Evolutionary conservation across 2,888 invertebrate genomes (phyloP).

Genomic region (Apamea epomidion): DNA sequence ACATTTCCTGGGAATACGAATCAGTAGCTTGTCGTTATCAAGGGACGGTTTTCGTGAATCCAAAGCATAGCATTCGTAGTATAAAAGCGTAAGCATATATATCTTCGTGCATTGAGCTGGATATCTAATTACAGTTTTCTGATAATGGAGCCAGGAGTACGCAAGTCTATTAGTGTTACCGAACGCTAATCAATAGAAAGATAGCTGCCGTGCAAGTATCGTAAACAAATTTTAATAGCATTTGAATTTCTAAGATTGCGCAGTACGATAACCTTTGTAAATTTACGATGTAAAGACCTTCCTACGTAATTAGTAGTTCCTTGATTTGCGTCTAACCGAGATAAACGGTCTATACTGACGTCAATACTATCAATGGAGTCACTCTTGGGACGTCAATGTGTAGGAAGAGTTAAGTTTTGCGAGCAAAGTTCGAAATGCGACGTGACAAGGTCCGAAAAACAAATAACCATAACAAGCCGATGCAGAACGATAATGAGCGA

Average conservation of each 20-base stretch:
- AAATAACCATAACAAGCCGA: slow-evolving; percentile 35
- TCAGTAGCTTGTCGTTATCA: slow-evolving; percentile 22
- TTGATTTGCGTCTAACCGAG: slow-evolving; percentile 68
- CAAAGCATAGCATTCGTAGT: slow-evolving; percentile 7
- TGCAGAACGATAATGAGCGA: slow-evolving; percentile 16
- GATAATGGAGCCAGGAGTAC: slow-evolving; percentile 1
- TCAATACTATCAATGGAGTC: slow-evolving; percentile 72
- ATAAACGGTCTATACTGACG: slow-evolving; percentile 73
- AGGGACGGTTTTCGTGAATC: slow-evolving; percentile 33
- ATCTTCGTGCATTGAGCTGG: slow-evolving; percentile 11
- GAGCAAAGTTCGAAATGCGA: slow-evolving; percentile 36
- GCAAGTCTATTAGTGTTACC: neutral
- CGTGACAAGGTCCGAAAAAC: slow-evolving; percentile 38
- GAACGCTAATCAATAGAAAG: slow-evolving; percentile 29
- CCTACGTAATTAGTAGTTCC: slow-evolving; percentile 66
- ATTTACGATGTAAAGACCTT: slow-evolving; percentile 61
- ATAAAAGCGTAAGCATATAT: slow-evolving; percentile 13
- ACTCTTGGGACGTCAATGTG: slow-evolving; percentile 57
- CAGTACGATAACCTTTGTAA: slow-evolving; percentile 68
- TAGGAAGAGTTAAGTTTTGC: slow-evolving; percentile 44
- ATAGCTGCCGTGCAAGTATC: slow-evolving; percentile 12
- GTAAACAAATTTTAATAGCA: slow-evolving; percentile 42
- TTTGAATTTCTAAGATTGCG: slow-evolving; percentile 46
- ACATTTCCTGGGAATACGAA: slow-evolving; percentile 29
- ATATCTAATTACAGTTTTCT: slow-evolving; percentile 17